phyloP scores from a whole-genome alignment of 2,113 vertebrate species.

The Trichechus manatus region DNA sequence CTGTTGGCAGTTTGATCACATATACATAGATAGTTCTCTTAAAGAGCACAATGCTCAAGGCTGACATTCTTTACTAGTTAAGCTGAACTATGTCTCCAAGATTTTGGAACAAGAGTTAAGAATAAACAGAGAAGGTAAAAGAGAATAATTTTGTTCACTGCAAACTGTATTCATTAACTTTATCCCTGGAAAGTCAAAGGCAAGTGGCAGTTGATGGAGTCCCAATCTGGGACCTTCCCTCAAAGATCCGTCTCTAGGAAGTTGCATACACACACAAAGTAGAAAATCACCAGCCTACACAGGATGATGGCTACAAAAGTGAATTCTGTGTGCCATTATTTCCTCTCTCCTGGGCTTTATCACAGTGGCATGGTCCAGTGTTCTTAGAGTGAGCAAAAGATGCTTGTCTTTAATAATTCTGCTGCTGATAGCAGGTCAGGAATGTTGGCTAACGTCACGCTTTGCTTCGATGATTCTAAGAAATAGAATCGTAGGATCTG shows the following conservation, averaged over 20 bases:
- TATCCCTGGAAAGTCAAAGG: neutral
- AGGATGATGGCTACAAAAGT: neutral
- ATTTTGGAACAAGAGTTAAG: conserved; percentile 49
- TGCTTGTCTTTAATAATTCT: neutral
- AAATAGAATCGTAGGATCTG: neutral
- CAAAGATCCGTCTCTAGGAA: neutral
- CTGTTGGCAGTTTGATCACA: too few relatives aligned
- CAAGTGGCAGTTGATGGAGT: neutral
- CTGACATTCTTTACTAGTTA: too few relatives aligned
- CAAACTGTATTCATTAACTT: conserved; percentile 50
- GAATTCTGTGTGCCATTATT: neutral
- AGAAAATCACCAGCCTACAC: neutral
- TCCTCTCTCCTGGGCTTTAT: neutral
- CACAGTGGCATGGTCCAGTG: neutral
- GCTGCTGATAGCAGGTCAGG: neutral
- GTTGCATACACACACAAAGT: neutral
- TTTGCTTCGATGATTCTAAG: neutral
- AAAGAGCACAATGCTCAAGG: too few relatives aligned
- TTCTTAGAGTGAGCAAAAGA: neutral
- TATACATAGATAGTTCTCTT: too few relatives aligned
- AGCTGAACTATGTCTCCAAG: neutral
- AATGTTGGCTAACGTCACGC: neutral
- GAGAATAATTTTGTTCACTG: conserved; percentile 53
- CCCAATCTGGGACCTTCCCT: neutral
- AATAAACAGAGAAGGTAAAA: conserved; percentile 27